phyloP scores from a whole-genome alignment of 2,888 invertebrate genomes.

The Xestia xanthographa region DNA sequence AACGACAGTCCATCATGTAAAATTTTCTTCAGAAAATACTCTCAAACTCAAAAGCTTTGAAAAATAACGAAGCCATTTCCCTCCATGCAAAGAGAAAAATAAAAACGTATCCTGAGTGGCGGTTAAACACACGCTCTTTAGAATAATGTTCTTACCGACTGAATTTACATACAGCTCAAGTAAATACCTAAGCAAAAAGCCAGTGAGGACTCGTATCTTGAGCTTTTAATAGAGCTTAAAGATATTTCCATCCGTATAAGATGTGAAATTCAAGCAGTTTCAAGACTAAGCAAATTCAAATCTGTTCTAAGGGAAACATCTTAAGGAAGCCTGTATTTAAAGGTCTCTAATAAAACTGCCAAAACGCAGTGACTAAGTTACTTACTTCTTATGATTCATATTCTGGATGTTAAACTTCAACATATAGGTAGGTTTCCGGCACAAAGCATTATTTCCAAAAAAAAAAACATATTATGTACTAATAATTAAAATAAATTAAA shows the following conservation, averaged over 20 bases:
- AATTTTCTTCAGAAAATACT: conserved; percentile 7
- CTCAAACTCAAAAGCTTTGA: conserved; percentile 22
- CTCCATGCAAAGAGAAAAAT: conserved; percentile 48
- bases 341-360: neutral
- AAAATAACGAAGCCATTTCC: conserved; percentile 52
- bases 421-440: no score
- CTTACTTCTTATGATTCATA: neutral
- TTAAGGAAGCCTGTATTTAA: neutral
- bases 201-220: conserved; percentile 47
- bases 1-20: neutral
- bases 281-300: conserved; percentile 13
- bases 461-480: neutral
- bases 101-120: conserved; percentile 44
- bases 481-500: no score
- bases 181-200: conserved; percentile 60
- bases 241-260: conserved; percentile 12
- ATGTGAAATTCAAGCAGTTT: conserved; percentile 18
- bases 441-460: neutral
- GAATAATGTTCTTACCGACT: conserved; percentile 57
- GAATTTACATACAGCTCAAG: conserved; percentile 58
- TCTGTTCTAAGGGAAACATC: neutral
- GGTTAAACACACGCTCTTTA: conserved; percentile 46
- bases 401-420: neutral
- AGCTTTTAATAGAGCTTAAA: conserved; percentile 46
- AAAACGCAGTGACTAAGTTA: neutral